A percentile compares a stretch with the other conserved stretches of the same genome.
These are phyloP conservation scores for Muscicapa adusta DNA, from an alignment of 2,113 vertebrate species.

Conservation along the genomic window DNA sequence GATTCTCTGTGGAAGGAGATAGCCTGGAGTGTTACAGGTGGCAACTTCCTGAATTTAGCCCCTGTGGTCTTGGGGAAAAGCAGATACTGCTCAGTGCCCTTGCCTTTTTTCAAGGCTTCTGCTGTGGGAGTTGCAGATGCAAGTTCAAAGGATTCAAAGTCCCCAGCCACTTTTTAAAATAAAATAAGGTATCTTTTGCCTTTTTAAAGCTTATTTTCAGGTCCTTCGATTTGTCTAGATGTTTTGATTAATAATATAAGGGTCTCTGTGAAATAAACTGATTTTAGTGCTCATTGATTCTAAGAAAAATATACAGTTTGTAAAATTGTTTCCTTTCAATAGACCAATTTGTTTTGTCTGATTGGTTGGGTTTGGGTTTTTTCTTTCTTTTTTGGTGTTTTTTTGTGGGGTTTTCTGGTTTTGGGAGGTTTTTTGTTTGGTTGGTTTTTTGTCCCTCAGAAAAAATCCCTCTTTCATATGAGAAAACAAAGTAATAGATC, in stretches of 20 bases:
- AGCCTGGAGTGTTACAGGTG: neutral
- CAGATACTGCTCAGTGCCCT: neutral
- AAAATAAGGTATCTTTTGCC: neutral
- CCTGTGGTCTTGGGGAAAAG: neutral
- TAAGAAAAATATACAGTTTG: neutral
- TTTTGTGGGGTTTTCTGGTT: neutral
- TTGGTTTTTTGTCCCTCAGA: neutral
- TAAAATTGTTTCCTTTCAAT: neutral
- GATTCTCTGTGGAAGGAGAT: neutral
- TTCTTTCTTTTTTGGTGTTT: too few relatives aligned
- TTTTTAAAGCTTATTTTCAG: neutral
- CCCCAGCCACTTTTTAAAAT: neutral
- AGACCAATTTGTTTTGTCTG: neutral
- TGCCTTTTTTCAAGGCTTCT: neutral
- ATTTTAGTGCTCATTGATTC: neutral
- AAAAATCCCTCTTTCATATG: neutral
- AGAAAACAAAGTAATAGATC: neutral
- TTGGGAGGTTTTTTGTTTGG: neutral
- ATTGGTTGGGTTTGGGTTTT: neutral
- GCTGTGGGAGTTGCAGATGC: neutral
- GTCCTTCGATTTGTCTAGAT: neutral
- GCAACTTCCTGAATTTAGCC: neutral
- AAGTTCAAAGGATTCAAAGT: neutral
- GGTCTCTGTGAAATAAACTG: neutral
- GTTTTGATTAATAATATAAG: neutral